Evolutionary conservation across 2,797 vertebrate genomes (phyloP).

Genomic region (Poeciliopsis infans): DNA sequence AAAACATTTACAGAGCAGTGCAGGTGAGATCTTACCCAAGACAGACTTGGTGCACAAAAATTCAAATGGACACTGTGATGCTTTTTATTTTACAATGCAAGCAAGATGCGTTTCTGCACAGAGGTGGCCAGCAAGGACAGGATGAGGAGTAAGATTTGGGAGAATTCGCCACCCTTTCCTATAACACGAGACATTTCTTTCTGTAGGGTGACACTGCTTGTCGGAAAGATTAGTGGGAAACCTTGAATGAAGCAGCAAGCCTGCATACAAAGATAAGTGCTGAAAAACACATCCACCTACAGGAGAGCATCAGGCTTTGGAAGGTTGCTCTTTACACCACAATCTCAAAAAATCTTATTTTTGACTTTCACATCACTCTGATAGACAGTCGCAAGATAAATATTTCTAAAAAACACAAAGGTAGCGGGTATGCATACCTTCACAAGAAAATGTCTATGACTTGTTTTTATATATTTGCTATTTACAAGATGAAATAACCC

Average conservation of each 20-base stretch:
- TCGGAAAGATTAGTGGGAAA: slow-evolving; percentile 70
- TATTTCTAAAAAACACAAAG: slow-evolving; percentile 8
- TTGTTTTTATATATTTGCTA: slow-evolving; percentile 49
- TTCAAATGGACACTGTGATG: slow-evolving; percentile 12
- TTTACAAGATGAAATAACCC: slow-evolving; percentile 49
- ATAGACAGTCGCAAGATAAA: slow-evolving; percentile 11
- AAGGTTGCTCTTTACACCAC: slow-evolving; percentile 42
- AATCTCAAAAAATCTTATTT: slow-evolving; percentile 26
- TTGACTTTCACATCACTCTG: slow-evolving; percentile 49
- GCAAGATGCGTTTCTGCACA: slow-evolving; percentile 21
- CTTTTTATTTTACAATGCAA: slow-evolving; percentile 31
- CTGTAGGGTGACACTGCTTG: slow-evolving; percentile 66
- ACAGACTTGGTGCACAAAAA: slow-evolving; percentile 24
- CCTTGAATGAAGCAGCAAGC: slow-evolving; percentile 67
- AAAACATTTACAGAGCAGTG: background rate
- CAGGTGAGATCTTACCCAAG: background rate
- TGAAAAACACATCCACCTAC: slow-evolving; percentile 64
- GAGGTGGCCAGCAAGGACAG: slow-evolving; percentile 56
- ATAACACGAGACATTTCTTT: slow-evolving; percentile 66
- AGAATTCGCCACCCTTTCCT: slow-evolving; percentile 46
- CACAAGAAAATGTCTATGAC: slow-evolving; percentile 53
- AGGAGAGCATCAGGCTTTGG: slow-evolving; percentile 42
- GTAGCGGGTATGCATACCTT: slow-evolving; percentile 43
- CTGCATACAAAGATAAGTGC: slow-evolving; percentile 72
- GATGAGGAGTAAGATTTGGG: slow-evolving; percentile 57